Conservation (phyloP, 2,888 invertebrate genomes). For the Leptura quadrifasciata region DNA sequence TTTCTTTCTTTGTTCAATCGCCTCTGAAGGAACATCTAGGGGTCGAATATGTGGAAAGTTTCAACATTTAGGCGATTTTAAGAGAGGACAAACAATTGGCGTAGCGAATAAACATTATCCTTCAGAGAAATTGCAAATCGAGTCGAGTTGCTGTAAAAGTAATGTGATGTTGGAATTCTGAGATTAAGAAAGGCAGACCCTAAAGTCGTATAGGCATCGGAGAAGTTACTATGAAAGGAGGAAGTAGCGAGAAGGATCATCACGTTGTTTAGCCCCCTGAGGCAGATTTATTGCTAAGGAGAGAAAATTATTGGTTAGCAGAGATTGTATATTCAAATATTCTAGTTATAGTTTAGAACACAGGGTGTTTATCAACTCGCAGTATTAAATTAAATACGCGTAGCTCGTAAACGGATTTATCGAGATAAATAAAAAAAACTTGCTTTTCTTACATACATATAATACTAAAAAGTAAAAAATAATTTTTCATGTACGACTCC, state of each 20-base stretch:
- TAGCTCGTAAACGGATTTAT: too few species aligned
- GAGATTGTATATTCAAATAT: neutral
- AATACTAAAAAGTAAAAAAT: too few species aligned
- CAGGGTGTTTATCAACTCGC: too few species aligned
- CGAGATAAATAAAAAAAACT: too few species aligned
- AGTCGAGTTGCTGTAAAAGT: neutral
- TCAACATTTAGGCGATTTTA: neutral
- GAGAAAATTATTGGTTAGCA: neutral
- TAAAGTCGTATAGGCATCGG: constrained; percentile 6
- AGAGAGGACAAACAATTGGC: constrained; percentile 2
- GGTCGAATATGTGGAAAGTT: neutral
- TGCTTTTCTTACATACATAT: too few species aligned
- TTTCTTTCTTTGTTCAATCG: neutral
- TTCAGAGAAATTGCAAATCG: constrained; percentile 3
- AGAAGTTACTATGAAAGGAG: neutral
- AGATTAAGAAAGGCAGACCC: constrained; percentile 6
- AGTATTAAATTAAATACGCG: too few species aligned
- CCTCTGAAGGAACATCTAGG: neutral
- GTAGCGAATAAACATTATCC: constrained; percentile 3
- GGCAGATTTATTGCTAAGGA: neutral
- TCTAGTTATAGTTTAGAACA: too few species aligned
- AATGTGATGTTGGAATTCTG: neutral
- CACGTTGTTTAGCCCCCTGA: neutral
- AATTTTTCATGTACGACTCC: too few species aligned
- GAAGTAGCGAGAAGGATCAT: neutral